A percentile compares a stretch with the other conserved stretches of the same genome.
Conservation (phyloP, 2,113 vertebrate species). For the Osmerus mordax region DNA sequence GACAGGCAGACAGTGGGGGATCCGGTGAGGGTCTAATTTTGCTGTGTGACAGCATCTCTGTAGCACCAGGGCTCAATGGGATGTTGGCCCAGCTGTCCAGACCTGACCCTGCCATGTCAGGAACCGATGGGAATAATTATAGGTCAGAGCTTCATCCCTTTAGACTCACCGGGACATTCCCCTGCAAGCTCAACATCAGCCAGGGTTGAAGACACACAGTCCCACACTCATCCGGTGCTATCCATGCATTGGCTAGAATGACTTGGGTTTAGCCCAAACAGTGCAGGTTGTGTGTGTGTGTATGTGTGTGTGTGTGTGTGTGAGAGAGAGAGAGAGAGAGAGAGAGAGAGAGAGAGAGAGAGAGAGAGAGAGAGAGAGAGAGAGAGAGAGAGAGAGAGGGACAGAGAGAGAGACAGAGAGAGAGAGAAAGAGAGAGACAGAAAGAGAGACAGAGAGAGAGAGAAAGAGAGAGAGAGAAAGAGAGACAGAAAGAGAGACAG, state of each 20-base stretch:
- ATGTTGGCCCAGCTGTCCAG: constrained; percentile 76
- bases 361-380: too few relatives aligned
- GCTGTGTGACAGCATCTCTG: constrained; percentile 63
- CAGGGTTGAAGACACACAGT: constrained; percentile 51
- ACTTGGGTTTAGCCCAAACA: constrained; percentile 37
- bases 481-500: too few relatives aligned
- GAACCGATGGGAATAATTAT: constrained; percentile 74
- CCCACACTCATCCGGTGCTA: constrained; percentile 62
- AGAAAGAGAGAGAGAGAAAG: too few relatives aligned
- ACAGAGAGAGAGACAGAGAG: too few relatives aligned
- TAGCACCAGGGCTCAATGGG: constrained; percentile 59
- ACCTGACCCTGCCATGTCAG: constrained; percentile 68
- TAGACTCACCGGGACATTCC: constrained; percentile 67
- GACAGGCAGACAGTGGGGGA: constrained; percentile 42
- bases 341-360: too few relatives aligned
- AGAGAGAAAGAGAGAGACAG: too few relatives aligned
- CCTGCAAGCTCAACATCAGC: constrained; percentile 58
- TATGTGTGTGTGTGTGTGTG: constrained; percentile 5
- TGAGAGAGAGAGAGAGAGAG: too few relatives aligned
- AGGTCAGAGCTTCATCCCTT: constrained; percentile 70
- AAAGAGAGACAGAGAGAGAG: too few relatives aligned
- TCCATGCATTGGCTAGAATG: constrained; percentile 57
- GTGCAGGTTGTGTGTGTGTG: constrained; percentile 1
- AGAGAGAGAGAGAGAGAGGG: too few relatives aligned
- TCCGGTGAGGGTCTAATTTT: constrained; percentile 62